These are phyloP conservation scores for Argyresthia albistria DNA, from an alignment of 2,888 invertebrate species.

Conservation along the genomic window DNA sequence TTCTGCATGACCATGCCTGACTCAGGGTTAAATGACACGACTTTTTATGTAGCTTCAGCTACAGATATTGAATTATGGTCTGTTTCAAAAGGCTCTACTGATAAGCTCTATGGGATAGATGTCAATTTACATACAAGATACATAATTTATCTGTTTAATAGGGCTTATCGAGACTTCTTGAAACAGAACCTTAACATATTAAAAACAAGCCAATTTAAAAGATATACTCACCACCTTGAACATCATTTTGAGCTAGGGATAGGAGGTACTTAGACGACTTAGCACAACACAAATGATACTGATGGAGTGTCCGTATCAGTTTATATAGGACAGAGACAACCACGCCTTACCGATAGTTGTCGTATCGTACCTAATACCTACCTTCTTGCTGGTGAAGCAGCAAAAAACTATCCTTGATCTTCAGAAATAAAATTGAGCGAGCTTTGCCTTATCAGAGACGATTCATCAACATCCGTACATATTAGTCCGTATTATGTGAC, in stretches of 20 bases:
- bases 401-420: constrained; percentile 68
- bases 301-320: constrained; percentile 20
- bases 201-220: constrained; percentile 5
- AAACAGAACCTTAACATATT: neutral
- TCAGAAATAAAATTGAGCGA: constrained; percentile 35
- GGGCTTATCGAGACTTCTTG: no score
- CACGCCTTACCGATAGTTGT: constrained; percentile 37
- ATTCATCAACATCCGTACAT: constrained; percentile 42
- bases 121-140: no score
- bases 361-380: no score
- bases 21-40: no score
- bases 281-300: constrained; percentile 57
- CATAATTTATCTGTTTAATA: no score
- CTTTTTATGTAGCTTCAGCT: no score
- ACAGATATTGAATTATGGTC: no score
- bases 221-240: constrained; percentile 51
- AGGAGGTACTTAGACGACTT: constrained; percentile 37
- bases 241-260: constrained; percentile 39
- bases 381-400: constrained; percentile 19
- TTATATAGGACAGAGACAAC: constrained; percentile 49
- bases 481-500: no score
- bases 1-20: no score
- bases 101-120: no score
- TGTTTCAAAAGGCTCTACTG: no score
- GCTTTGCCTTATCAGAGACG: constrained; percentile 7